These are phyloP conservation scores for Pemphredon lugubris DNA, from an alignment of 2,888 invertebrate species.

Conservation along the genomic window DNA sequence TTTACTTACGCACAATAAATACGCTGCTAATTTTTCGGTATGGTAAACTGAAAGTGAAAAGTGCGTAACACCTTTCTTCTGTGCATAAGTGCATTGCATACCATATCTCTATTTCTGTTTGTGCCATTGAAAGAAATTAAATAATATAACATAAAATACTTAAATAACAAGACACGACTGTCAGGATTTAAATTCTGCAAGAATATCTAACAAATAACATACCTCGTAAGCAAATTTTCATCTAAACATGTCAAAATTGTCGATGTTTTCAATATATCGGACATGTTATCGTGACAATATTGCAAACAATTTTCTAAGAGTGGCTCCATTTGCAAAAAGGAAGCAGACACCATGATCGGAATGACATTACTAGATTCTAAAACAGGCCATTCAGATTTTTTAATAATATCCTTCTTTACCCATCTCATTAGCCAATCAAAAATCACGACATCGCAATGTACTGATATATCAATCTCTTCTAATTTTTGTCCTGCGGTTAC, in stretches of 20 bases:
- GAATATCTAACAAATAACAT: too few species aligned
- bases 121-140: too few species aligned
- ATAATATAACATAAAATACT: too few species aligned
- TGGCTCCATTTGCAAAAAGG: conserved; percentile 97
- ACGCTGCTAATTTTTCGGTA: too few species aligned
- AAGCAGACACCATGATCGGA: conserved; percentile 96
- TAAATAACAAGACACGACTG: not conserved
- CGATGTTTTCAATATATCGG: conserved; percentile 91
- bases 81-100: too few species aligned
- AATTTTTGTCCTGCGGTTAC: conserved; percentile 91
- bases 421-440: conserved; percentile 98
- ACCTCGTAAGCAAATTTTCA: conserved; percentile 81
- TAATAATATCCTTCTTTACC: conserved; percentile 90
- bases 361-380: conserved; percentile 93
- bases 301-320: conserved; percentile 92
- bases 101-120: too few species aligned
- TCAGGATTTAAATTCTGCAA: too few species aligned
- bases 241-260: conserved; percentile 94
- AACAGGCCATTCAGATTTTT: conserved; percentile 86
- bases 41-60: too few species aligned
- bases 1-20: too few species aligned
- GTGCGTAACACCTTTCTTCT: too few species aligned
- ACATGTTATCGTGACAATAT: conserved; percentile 93
- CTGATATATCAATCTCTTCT: conserved; percentile 97
- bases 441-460: conserved; percentile 97